These are phyloP conservation scores for Helicoverpa armigera DNA, from an alignment of 1,140 invertebrate species.

Conservation along the genomic window DNA sequence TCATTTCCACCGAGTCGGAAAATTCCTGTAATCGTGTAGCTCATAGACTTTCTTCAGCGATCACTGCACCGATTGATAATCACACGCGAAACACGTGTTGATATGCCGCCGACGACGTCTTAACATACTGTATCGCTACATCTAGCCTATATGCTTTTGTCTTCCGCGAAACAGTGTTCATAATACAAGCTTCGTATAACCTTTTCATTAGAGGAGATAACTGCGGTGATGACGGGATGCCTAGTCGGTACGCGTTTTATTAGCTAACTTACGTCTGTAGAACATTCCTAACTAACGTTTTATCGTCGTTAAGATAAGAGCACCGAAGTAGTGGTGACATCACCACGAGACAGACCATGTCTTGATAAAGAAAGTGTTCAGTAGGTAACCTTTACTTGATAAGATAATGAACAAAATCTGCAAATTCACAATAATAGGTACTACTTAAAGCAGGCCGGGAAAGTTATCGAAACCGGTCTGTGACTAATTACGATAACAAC, in stretches of 20 bases:
- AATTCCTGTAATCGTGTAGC: conserved; percentile 82
- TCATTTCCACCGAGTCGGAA: conserved; percentile 82
- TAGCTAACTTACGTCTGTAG: conserved; percentile 57
- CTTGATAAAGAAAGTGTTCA: conserved; percentile 80
- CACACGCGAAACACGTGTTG: conserved; percentile 71
- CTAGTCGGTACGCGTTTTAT: conserved; percentile 48
- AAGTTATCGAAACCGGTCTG: conserved; percentile 45
- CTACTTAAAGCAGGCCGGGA: conserved; percentile 41
- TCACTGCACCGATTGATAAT: conserved; percentile 64
- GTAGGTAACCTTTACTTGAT: conserved; percentile 77
- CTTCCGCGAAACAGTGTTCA: conserved; percentile 17
- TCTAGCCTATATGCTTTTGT: conserved; percentile 39
- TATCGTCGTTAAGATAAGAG: conserved; percentile 81
- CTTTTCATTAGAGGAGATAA: conserved; percentile 47
- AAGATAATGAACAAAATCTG: conserved; percentile 69
- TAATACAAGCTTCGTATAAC: conserved; percentile 29
- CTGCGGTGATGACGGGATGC: conserved; percentile 47
- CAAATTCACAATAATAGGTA: conserved; percentile 62
- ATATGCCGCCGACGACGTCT: conserved; percentile 49
- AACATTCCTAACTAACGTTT: conserved; percentile 78
- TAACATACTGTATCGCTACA: conserved; percentile 55
- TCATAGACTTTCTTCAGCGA: conserved; percentile 76
- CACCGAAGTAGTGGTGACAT: conserved; percentile 80
- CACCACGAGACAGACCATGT: conserved; percentile 70
- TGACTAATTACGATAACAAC: conserved; percentile 53